Evolutionary conservation across 2,113 vertebrate species (phyloP), one percentile per base, ranked within the genome.

Genomic region (Anseranas semipalmata): DNA sequence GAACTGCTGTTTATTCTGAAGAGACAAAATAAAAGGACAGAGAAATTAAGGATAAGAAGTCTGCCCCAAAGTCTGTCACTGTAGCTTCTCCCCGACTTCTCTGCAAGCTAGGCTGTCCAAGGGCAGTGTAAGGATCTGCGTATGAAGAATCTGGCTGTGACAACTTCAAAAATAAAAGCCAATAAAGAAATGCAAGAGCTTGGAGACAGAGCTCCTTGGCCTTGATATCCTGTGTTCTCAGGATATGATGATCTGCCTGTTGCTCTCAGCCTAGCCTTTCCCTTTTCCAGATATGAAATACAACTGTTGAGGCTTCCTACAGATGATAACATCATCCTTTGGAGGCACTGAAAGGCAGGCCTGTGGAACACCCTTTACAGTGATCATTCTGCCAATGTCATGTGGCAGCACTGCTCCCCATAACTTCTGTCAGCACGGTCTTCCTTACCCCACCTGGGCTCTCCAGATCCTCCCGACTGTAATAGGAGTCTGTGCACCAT

Each of bases 351-450:
- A 86, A 75, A 59, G 46, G 37, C 48, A 55, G 10, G 8, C 56
- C 7, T 48, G 27, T 27, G 32, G 20, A 81, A 11, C 24, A 56
- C 27, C 3, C 13, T 82, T 73, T 35, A 39, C 14, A 71, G 60
- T 39, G 3, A n/a, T 39, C 33, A 20, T 71, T 84, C 62, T 95
- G 41, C 22, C 9, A 39, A 0, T 0, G 0, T 62, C 30, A 22
- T 18, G 2, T 35, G 27, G 15, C 59, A 80, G 25, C 0, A 1
- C 10, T 76, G 14, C 7, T 80, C 19, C 8, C 30, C 22, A 2
- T 77, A 6, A 37, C 8, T 63, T 89, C 39, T 53, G n/a, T 86
- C 28, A 41, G 53, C 2, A 0, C 71, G 9, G 8, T 71, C 28
- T 59, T 75, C 56, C 19, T 93, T 33, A 48, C 9, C 14, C 14